phyloP scores from a whole-genome alignment of 1,140 invertebrate genomes.

The Drosophila ercepeae region DNA sequence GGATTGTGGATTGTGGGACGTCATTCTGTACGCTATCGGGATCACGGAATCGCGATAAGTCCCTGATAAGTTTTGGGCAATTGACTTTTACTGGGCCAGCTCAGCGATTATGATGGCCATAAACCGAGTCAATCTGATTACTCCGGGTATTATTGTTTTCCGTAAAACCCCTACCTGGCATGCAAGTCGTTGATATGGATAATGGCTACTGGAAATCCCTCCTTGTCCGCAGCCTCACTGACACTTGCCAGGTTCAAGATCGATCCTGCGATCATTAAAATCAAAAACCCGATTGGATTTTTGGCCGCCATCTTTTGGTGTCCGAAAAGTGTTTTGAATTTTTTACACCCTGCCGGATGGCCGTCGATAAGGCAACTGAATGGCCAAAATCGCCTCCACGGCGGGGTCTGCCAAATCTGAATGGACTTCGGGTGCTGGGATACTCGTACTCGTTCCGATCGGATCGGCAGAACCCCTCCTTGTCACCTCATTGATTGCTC shows the following conservation, averaged over 20 bases:
- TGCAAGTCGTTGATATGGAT: constrained; percentile 94
- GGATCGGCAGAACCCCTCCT: constrained; percentile 8
- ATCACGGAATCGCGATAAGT: constrained; percentile 29
- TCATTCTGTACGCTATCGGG: constrained; percentile 19
- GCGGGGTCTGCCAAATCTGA: constrained; percentile 13
- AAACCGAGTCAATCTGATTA: constrained; percentile 18
- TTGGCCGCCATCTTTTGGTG: constrained; percentile 3
- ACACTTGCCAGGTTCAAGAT: background rate
- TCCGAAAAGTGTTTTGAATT: background rate
- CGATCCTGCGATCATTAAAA: constrained; percentile 1
- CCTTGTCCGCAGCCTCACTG: constrained; percentile 53
- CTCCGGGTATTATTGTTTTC: background rate
- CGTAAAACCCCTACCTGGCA: constrained; percentile 87
- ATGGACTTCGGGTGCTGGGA: constrained; percentile 12
- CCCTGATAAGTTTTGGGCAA: constrained; percentile 1
- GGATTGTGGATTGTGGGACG: background rate
- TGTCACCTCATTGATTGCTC: constrained; percentile 5
- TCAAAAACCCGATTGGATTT: background rate
- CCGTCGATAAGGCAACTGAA: constrained; percentile 81
- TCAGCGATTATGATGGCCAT: constrained; percentile 5
- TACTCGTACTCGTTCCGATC: constrained; percentile 1
- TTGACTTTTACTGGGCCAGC: background rate
- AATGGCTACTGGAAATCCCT: constrained; percentile 88
- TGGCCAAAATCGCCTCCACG: constrained; percentile 16
- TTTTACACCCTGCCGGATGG: constrained; percentile 71